Evolutionary conservation across 2,888 invertebrate species (phyloP).

Genomic region (Lasioglossum leucozonium): DNA sequence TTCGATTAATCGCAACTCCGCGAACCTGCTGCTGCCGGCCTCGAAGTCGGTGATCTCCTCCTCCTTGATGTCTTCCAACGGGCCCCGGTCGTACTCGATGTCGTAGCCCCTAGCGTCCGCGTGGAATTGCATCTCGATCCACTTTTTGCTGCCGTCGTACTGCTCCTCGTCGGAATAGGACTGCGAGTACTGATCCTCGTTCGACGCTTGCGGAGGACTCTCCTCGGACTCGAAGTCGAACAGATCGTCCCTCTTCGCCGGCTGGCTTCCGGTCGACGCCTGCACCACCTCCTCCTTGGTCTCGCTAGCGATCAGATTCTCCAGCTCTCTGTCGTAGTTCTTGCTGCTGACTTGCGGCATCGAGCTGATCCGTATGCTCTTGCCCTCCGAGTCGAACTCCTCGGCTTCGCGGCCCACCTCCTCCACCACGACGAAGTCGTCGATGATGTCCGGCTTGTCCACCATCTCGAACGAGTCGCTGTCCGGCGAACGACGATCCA

Average conservation of each 20-base stretch:
- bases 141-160: slow-evolving; percentile 90
- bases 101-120: slow-evolving; percentile 88
- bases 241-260: slow-evolving; percentile 72
- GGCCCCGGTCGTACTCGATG: slow-evolving; percentile 93
- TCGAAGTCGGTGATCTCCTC: slow-evolving; percentile 96
- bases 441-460: slow-evolving; percentile 94
- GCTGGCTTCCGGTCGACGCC: slow-evolving; percentile 53
- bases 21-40: slow-evolving; percentile 87
- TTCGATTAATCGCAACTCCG: neutral
- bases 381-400: slow-evolving; percentile 93
- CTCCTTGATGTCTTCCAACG: slow-evolving; percentile 96
- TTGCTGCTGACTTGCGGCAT: slow-evolving; percentile 85
- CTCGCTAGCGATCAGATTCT: slow-evolving; percentile 77
- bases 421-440: slow-evolving; percentile 95
- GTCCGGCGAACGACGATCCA: slow-evolving; percentile 88
- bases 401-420: slow-evolving; percentile 95
- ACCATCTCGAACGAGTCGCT: slow-evolving; percentile 95
- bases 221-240: slow-evolving; percentile 83
- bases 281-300: slow-evolving; percentile 63
- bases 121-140: slow-evolving; percentile 96
- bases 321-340: slow-evolving; percentile 87
- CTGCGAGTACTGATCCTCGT: slow-evolving; percentile 81
- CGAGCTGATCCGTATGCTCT: slow-evolving; percentile 89
- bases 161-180: slow-evolving; percentile 83
- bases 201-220: slow-evolving; percentile 82